A percentile compares a stretch with the other conserved stretches of the same genome.
Conservation (phyloP, 2,113 vertebrate genomes). For the Tonatia bakeri region DNA sequence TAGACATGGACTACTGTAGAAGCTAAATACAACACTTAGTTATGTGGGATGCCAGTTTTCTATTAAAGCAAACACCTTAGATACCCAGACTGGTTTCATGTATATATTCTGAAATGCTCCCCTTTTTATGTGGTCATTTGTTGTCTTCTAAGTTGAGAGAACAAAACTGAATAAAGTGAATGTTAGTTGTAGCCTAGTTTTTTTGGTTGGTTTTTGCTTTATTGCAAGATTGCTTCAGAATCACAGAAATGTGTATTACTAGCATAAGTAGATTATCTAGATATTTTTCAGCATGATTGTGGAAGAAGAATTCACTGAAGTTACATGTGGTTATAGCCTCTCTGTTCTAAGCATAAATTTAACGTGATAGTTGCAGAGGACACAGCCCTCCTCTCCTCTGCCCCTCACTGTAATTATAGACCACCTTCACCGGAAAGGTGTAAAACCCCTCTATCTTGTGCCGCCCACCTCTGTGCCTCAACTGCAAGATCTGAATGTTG, state of each 20-base stretch:
- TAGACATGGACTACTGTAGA: background rate
- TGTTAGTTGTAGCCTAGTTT: constrained; percentile 51
- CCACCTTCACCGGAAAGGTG: background rate
- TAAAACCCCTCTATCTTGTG: background rate
- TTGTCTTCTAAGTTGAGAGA: constrained; percentile 64
- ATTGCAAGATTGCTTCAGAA: background rate
- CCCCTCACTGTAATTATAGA: background rate
- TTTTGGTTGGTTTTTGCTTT: background rate
- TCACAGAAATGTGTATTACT: background rate
- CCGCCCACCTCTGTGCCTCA: background rate
- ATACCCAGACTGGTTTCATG: background rate
- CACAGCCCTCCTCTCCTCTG: fast-evolving
- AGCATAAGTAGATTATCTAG: background rate
- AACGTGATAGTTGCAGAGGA: background rate
- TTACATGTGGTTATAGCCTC: background rate
- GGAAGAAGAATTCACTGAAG: background rate
- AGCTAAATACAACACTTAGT: background rate
- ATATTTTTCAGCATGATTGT: background rate
- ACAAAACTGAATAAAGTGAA: constrained; percentile 65
- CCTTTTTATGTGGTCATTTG: constrained; percentile 52
- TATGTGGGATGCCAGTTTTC: constrained; percentile 14
- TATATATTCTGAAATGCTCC: constrained; percentile 35
- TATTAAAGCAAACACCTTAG: constrained; percentile 3
- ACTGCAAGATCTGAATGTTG: fast-evolving
- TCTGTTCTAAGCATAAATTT: background rate